phyloP scores from a whole-genome alignment of 2,888 invertebrate species.

The Papilio gigon region DNA sequence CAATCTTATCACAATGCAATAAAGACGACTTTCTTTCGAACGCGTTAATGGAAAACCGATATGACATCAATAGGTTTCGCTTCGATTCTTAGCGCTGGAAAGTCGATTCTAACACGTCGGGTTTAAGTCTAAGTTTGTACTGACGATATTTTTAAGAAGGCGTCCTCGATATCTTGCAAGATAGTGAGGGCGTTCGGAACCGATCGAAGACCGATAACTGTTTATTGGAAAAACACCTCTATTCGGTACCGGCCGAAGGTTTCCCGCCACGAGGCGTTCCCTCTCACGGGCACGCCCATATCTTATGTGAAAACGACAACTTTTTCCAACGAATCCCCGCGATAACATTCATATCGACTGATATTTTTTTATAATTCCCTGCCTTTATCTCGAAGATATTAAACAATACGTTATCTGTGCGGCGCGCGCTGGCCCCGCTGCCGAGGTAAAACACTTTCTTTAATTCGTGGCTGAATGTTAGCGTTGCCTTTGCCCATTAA shows the following conservation, averaged over 20 bases:
- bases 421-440: constrained; percentile 43
- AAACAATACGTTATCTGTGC: constrained; percentile 41
- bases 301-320: constrained; percentile 72
- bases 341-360: constrained; percentile 61
- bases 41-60: constrained; percentile 80
- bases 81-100: constrained; percentile 54
- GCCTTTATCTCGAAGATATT: constrained; percentile 38
- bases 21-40: constrained; percentile 58
- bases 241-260: constrained; percentile 67
- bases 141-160: constrained; percentile 71
- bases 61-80: constrained; percentile 81
- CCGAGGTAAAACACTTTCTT: constrained; percentile 31
- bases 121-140: constrained; percentile 61
- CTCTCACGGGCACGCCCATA: constrained; percentile 73
- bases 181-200: constrained; percentile 80
- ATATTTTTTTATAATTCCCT: constrained; percentile 55
- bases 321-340: constrained; percentile 60
- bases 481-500: constrained; percentile 33
- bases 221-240: constrained; percentile 78
- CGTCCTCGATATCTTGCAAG: constrained; percentile 81
- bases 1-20: constrained; percentile 49
- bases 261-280: constrained; percentile 71
- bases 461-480: constrained; percentile 26
- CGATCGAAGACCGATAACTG: constrained; percentile 78
- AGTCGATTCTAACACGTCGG: constrained; percentile 51